phyloP scores from a whole-genome alignment of 2,797 vertebrate genomes.

The Myiothlypis coronata region DNA sequence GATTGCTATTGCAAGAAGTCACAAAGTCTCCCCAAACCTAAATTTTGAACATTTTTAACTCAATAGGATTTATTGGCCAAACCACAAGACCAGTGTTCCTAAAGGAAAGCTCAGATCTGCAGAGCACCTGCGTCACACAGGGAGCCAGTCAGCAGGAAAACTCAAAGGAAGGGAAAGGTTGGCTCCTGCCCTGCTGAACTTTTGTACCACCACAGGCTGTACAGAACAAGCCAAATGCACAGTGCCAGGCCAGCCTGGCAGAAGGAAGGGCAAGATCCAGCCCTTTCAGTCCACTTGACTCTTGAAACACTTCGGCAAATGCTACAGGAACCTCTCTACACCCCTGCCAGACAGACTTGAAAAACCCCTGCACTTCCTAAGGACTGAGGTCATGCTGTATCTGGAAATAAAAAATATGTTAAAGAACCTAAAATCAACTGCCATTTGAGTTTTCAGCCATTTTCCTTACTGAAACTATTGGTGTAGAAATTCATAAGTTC shows the following conservation, averaged over 20 bases:
- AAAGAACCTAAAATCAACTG: background rate
- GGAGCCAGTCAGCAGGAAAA: background rate
- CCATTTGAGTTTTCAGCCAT: background rate
- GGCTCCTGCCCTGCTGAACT: background rate
- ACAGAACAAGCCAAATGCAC: background rate
- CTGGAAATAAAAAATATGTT: background rate
- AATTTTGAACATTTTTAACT: background rate
- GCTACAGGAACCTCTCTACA: background rate
- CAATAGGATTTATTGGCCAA: background rate
- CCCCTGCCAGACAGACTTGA: background rate
- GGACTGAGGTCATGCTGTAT: background rate
- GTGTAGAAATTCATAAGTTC: background rate
- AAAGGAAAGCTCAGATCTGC: background rate
- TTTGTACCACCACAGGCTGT: background rate
- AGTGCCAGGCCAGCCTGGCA: background rate
- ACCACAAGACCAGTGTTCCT: background rate
- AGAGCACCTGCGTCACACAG: background rate
- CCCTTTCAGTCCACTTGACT: background rate
- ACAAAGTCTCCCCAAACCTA: background rate
- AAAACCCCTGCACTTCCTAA: background rate
- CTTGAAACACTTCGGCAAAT: background rate
- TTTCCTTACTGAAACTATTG: background rate
- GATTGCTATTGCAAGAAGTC: background rate
- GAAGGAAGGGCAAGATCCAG: rapidly evolving
- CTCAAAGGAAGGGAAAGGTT: background rate